phyloP scores from a whole-genome alignment of 2,113 vertebrate genomes.

The Leptobrachium leishanense region DNA sequence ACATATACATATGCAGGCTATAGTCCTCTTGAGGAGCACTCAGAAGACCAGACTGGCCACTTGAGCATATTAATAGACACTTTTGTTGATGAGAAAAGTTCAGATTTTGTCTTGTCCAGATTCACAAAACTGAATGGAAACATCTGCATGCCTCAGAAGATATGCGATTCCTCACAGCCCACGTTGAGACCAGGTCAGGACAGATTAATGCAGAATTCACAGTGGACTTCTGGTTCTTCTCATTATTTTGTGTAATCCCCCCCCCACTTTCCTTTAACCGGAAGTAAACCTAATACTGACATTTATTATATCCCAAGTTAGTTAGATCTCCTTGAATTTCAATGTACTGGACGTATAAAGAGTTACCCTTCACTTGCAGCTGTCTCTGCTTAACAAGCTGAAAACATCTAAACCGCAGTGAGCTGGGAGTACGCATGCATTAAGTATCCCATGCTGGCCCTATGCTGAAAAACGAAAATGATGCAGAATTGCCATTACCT shows the following conservation, averaged over 20 bases:
- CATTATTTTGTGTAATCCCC: neutral
- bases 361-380: conserved; percentile 10
- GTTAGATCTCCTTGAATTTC: conserved; percentile 14
- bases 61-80: conserved; percentile 14
- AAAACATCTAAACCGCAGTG: neutral
- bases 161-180: neutral
- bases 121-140: conserved; percentile 21
- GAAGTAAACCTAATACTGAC: conserved; percentile 10
- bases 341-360: neutral
- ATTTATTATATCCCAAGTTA: conserved; percentile 34
- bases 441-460: too few species aligned
- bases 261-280: neutral
- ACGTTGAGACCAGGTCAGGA: neutral
- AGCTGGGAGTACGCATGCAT: neutral
- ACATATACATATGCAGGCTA: too few species aligned
- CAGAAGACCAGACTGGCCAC: conserved; percentile 9
- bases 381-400: neutral
- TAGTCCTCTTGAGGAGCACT: conserved; percentile 2
- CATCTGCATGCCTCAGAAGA: conserved; percentile 1
- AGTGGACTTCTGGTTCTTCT: conserved; percentile 18
- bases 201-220: conserved; percentile 14
- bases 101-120: conserved; percentile 5
- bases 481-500: too few species aligned
- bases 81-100: conserved; percentile 7
- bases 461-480: too few species aligned